Evolutionary conservation across 2,888 invertebrate genomes (phyloP), one percentile per base, ranked within the genome.

Genomic region (Tholera decimalis): DNA sequence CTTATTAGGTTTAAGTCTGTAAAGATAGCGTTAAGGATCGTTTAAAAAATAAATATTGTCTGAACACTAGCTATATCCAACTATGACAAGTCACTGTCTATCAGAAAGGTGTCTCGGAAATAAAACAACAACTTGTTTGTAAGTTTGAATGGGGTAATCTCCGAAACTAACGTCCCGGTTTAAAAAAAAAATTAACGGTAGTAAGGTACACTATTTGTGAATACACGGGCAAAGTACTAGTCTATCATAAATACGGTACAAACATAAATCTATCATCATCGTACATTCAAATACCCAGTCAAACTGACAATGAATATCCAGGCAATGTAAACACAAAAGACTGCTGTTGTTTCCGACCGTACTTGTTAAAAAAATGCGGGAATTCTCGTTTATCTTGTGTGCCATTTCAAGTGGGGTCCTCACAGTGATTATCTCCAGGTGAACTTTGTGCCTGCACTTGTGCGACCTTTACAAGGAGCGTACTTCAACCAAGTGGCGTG

Each of bases 351-450:
- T 85, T 79, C 85, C 67, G 60, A 84, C 83, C 68, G 61, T 84
- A 84, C 83, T 64, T 82, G 51, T 66, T n/a, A 79, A 73, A 75
- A 86, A 89, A 90, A 88, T 85, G 86, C 84, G 89, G 86, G 88
- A 88, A 84, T 80, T 82, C 85, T 85, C 91, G 89, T 94, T 93
- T 94, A 93, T 93, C 92, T 92, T 92, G 87, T 88, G 88, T 86
- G 87, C 87, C 87, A 89, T 87, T 89, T 90, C 84, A 89, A 93
- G 93, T 90, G 88, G 89, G 91, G 89, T 89, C 86, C 83, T 84
- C 81, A 83, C 82, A 89, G 89, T 91, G 91, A 93, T 93, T 93
- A 93, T 91, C 87, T 86, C 87, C 89, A 88, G 89, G 88, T 86
- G 89, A 92, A 90, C 91, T 90, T 89, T 89, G 89, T 85, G 85